phyloP scores from a whole-genome alignment of 1,140 invertebrate genomes.

The Diprion similis region DNA sequence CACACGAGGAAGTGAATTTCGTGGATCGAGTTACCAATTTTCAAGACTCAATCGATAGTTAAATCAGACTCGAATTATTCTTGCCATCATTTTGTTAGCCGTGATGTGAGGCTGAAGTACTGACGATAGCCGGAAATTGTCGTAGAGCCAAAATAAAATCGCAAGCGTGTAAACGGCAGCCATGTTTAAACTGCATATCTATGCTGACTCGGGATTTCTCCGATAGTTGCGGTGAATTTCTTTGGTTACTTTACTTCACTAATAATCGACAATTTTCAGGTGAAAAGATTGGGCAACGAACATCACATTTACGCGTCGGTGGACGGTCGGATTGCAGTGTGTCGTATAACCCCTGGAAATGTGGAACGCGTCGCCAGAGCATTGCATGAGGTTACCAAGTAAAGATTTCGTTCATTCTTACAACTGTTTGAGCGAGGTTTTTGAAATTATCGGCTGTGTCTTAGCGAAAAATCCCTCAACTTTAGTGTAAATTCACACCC shows the following conservation, averaged over 20 bases:
- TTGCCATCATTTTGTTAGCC: too few relatives aligned
- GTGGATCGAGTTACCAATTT: background rate
- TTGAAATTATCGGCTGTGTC: too few relatives aligned
- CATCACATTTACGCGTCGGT: constrained; percentile 94
- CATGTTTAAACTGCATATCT: background rate
- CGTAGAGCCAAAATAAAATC: constrained; percentile 8
- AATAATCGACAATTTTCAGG: constrained; percentile 63
- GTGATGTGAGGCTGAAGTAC: too few relatives aligned
- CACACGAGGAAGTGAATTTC: background rate
- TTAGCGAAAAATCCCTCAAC: too few relatives aligned
- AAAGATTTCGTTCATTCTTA: constrained; percentile 48
- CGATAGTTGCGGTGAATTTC: too few relatives aligned
- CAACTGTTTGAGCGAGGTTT: too few relatives aligned
- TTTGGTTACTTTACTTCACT: constrained; percentile 5
- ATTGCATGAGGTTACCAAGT: constrained; percentile 87
- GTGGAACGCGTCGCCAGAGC: constrained; percentile 88
- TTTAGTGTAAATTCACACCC: too few relatives aligned
- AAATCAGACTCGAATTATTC: too few relatives aligned
- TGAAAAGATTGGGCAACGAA: constrained; percentile 86
- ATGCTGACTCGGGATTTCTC: too few relatives aligned
- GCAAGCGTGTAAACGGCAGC: too few relatives aligned
- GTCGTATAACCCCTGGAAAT: constrained; percentile 90
- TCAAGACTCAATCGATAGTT: background rate
- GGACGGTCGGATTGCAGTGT: constrained; percentile 95
- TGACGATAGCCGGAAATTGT: background rate